Base-by-base conservation (phyloP, 1,140 invertebrate genomes). In the Calycopis cecrops region DNA sequence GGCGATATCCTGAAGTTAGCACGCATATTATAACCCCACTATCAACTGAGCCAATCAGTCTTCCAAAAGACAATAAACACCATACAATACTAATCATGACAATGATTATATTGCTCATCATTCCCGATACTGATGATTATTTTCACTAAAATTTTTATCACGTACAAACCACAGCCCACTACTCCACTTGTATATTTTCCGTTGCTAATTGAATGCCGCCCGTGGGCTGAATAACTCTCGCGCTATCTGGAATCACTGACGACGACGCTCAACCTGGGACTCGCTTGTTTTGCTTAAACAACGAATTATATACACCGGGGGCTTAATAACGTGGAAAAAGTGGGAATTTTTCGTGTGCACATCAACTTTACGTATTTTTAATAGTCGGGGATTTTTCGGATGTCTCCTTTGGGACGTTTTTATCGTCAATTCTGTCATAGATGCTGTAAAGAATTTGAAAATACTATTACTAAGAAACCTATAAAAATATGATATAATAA, bases 221-320 rank as follows among this genome's bases (percentile, higher is more conserved):
- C 56, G 18, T 48, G 38, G 59, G 55, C 52, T 17, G 14, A 10
- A 60, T 64, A 60, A 60, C 35, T 64, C 55, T 50, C 34, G 47
- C 35, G 54, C 38, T 51, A 53, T 54, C 48, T 60, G 51, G 57
- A 60, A 60, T 64, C 62, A 54, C 59, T 54, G 51, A 44, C 58
- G 53, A 51, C 58, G 56, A 54, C 50, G 53, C 35, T 35, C 48
- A 52, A 59, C 34, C 44, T 14, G 61, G 61, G 61, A 55, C 28
- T 52, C 57, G 53, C 57, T 63, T 63, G 61, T 63, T 63, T 54
- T 63, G 61, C 52, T 64, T 61, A 63, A 59, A 61, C 55, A 61
- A 55, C 59, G 59, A 64, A 64, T 61, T 64, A 64, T 64, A 35
- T 18, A 35, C 62, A 28, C 59, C 18, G 9, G 52, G 52, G 62